Base-by-base conservation (phyloP, 2,797 vertebrate genomes). In the Hippoglossus hippoglossus region DNA sequence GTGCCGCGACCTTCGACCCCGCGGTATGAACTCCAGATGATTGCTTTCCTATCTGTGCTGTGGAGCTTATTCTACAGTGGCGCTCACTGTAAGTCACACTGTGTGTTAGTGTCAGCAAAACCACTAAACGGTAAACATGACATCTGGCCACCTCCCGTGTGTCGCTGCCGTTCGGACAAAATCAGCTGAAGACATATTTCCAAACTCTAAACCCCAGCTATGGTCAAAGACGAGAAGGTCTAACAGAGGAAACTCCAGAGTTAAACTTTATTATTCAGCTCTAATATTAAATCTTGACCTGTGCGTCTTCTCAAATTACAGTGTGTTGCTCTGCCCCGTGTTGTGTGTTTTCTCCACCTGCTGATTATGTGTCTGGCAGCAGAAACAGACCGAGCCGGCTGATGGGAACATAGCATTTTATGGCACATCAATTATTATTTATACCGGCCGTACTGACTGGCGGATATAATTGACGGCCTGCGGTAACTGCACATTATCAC, bases 351-450 rank as follows among this genome's bases (percentile, higher is more conserved):
- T 47, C 72, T 59, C 11, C 58, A 55, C 58, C 63, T 73, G 54
- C 2, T 78, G 59, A 84, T 84, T 73, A 72, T 24, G n/a, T 46
- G 53, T 73, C 65, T 51, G 9, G 2, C 6, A 15, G 36, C 34
- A 47, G 22, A 10, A 46, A 56, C 72, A 70, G 47, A 19, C 15
- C 7, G 39, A 31, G 28, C 28, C 15, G 18, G 58, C 22, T 56
- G 52, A 28, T 53, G 51, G 34, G 34, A 36, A 36, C 34, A 12
- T 3, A 10, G 11, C 36, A 39, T 4, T 13, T 26, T 15, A 53
- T 16, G 51, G 51, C 21, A 8, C 53, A 28, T 6, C 1, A 31
- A 50, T 49, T 63, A 18, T 19, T 19, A 19, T 54, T 54, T 28
- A 13, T 36, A 22, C 4, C 25, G 12, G 1, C 19, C 13, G 8